Conservation (phyloP, 2,113 vertebrate genomes). For the Shinisaurus crocodilurus region DNA sequence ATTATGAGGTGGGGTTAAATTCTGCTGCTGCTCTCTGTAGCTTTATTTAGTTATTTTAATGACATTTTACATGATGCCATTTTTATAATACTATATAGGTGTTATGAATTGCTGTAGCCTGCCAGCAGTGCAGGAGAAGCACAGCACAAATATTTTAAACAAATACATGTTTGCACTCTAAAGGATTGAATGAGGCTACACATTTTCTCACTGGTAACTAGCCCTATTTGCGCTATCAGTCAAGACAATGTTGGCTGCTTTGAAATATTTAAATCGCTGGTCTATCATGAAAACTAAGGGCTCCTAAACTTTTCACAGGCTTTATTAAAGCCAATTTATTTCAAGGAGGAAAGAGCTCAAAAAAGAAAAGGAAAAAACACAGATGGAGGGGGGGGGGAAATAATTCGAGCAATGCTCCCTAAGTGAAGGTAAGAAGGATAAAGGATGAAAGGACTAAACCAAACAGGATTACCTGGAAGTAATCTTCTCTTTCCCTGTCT, state of each 20-base stretch:
- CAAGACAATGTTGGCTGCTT: background rate
- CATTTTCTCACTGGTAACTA: background rate
- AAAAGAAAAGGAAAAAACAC: background rate
- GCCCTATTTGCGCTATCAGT: background rate
- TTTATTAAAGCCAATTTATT: constrained; percentile 5
- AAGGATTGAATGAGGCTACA: background rate
- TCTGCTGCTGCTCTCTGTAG: background rate
- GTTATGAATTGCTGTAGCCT: background rate
- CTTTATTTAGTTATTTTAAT: background rate
- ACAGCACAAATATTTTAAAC: background rate
- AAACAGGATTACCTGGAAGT: constrained; percentile 22
- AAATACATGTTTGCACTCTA: background rate
- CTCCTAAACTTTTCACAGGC: background rate
- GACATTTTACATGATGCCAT: background rate
- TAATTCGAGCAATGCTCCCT: constrained; percentile 4
- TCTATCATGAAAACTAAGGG: background rate
- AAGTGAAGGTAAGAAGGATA: background rate
- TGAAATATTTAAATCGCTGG: background rate
- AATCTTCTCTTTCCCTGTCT: constrained; percentile 5
- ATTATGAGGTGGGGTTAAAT: background rate
- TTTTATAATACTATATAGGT: background rate
- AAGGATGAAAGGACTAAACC: background rate
- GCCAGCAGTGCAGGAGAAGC: background rate
- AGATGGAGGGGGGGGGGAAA: constrained; percentile 5
- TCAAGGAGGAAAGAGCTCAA: fast-evolving